Evolutionary conservation across 2,797 vertebrate species (phyloP), one percentile per base, ranked within the genome.

Genomic region (Hydrophis major): DNA sequence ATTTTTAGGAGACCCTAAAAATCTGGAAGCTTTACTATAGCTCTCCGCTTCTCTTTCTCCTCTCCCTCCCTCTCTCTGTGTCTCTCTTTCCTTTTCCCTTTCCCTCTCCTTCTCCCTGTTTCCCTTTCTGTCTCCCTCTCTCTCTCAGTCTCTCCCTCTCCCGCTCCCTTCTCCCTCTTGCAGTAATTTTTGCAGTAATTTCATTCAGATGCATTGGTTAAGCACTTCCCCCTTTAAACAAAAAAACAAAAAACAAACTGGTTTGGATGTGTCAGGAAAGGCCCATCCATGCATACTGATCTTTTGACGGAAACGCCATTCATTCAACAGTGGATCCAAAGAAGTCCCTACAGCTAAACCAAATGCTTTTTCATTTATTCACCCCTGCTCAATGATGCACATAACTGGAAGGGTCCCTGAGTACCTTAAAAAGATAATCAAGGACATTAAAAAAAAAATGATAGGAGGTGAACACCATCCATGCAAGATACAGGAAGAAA

Each of bases 351-450:
- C 37, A 42, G 6, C 94, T 94, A 63, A 47, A 96, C 92, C 95
- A 95, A 93, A 95, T 93, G 56, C 32, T 94, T 92, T 92, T 18
- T 93, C 86, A 92, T 92, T 95, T 95, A 92, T 94, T 96, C 94
- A 91, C 96, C 96, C 94, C 95, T 96, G 95, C 7, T 94, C 95
- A 93, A 86, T 95, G 95, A 96, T 94, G 95, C 94, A 93, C 91
- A 95, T 95, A 94, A 96, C 96, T 96, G 92, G 94, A 47, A 96
- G 96, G 97, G 93, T 93, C 95, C 94, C 95, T 95, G 96, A 93
- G 93, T 92, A 94, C 93, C 93, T 93, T 95, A 7, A 95, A 96
- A 94, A 61, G 94, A 95, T 91, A 96, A 92, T 95, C 95, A 96
- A 96, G 96, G 95, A 96, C 94, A 93, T 96, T 96, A 94, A 96